Percentiles rank a stretch among this genome's conserved stretches.
Conservation (phyloP, 2,888 invertebrate species). For the Amblyjoppa proteus region DNA sequence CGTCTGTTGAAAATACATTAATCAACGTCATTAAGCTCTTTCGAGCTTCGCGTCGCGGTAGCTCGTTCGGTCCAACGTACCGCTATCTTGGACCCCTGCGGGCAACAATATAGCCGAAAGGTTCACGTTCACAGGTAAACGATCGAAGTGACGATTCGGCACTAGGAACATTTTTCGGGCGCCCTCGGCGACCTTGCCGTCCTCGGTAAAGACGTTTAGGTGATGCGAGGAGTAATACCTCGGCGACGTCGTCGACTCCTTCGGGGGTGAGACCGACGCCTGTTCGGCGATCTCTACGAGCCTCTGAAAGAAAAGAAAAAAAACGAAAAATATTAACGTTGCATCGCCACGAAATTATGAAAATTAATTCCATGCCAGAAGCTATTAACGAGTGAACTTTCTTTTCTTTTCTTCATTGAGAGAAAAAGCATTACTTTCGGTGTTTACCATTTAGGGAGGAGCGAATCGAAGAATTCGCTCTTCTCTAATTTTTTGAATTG, state of each 20-base stretch:
- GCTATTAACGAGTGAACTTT: too few species aligned
- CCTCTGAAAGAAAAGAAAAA: constrained; percentile 87
- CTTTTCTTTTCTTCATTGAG: too few species aligned
- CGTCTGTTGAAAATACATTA: constrained; percentile 86
- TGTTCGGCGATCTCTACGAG: constrained; percentile 97
- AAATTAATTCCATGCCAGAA: too few species aligned
- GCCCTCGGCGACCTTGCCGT: constrained; percentile 90
- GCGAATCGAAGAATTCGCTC: too few species aligned
- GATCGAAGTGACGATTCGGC: constrained; percentile 94
- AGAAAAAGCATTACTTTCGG: too few species aligned
- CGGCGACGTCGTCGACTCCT: constrained; percentile 87
- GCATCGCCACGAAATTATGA: background rate
- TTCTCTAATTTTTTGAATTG: too few species aligned
- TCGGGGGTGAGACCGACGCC: constrained; percentile 89
- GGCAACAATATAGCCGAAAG: constrained; percentile 96
- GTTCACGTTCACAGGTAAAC: constrained; percentile 93
- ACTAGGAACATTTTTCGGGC: constrained; percentile 90
- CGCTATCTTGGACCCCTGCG: constrained; percentile 90
- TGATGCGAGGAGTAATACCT: constrained; percentile 94
- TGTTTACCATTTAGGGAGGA: too few species aligned
- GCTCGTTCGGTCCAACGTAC: constrained; percentile 82
- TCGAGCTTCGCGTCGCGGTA: too few species aligned
- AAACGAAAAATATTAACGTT: background rate
- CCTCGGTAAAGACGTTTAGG: constrained; percentile 91
- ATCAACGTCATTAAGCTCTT: constrained; percentile 9